Base-by-base conservation (phyloP, 2,113 vertebrate genomes). In the Sakesphorus luctuosus region DNA sequence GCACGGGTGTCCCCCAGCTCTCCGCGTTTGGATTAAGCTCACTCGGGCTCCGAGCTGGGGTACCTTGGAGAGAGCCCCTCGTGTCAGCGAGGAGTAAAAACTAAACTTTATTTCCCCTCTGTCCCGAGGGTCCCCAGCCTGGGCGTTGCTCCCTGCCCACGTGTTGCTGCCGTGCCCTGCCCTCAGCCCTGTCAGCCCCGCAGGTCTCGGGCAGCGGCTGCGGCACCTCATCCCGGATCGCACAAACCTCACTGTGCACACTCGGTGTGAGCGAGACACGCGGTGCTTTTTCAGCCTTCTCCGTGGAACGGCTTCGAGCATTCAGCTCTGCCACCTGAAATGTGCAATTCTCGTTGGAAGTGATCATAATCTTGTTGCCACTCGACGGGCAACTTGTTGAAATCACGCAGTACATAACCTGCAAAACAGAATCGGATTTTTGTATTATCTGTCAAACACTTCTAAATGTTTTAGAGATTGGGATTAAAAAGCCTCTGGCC, bases 381-480 rank as follows among this genome's bases (percentile, higher is more conserved):
- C 28, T 36, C 31, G 7, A 29, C 80, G n/a, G 40, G 44, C 56
- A 9, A 24, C 72, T 62, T 23, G 62, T 52, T 50, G 67, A 35
- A 82, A 33, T 80, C 10, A 0, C 0, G 31, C 9, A 18, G 10
- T 36, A 1, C 3, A 0, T 19, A 68, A 43, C 35, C 35, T 9
- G 36, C 28, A 8, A 24, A 58, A 12, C 6, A 18, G 12, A 69
- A 24, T 24, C 43, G 2, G 46, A 4, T 35, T 21, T 43, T 46
- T 13, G 0, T 26, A 1, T 3, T 36, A 3, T 6, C 56, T 62
- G 58, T 62, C 29, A 55, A 9, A 20, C 4, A 0, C 35, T 55
- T 66, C 1, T 10, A 14, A 62, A 26, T 13, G 17, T n/a, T 58
- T 23, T 67, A 5, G 44, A 56, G 52, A 2, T 25, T 6, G 6